Conservation (phyloP, 1,140 invertebrate genomes). For the Drosophila parabipectinata region DNA sequence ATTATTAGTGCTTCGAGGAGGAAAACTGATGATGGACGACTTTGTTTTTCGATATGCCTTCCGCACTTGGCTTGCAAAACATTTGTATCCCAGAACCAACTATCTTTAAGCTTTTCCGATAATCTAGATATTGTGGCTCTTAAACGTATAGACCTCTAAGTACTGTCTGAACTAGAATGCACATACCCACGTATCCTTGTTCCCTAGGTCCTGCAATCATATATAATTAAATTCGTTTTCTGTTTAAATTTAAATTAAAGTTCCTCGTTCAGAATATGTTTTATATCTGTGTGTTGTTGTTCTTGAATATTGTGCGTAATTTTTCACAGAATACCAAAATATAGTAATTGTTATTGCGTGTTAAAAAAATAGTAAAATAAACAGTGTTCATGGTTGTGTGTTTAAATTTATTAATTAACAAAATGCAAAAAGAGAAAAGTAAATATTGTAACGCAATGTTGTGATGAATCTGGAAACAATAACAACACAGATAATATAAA, state of each 20-base stretch:
- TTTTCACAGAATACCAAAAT: conserved; percentile 30
- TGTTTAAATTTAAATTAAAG: not conserved
- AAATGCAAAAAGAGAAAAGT: not conserved
- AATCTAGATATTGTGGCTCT: not conserved
- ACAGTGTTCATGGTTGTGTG: not conserved
- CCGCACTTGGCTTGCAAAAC: not conserved
- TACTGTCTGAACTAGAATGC: not conserved
- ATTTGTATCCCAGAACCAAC: not conserved
- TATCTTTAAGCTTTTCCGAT: too few species aligned
- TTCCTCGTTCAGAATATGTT: conserved; percentile 17
- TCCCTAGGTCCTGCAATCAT: not conserved
- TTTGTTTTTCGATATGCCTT: conserved; percentile 24
- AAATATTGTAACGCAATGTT: not conserved
- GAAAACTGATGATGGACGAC: conserved; percentile 24
- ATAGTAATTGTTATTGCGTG: not conserved
- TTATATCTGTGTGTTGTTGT: conserved; percentile 78
- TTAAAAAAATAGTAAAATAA: too few species aligned
- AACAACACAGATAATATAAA: conserved; percentile 76
- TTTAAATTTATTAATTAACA: not conserved
- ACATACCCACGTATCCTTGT: too few species aligned
- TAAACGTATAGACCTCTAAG: not conserved
- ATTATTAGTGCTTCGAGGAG: conserved; percentile 33
- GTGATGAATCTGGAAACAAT: conserved; percentile 34
- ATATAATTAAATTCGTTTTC: too few species aligned
- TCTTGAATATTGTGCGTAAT: conserved; percentile 72